Evolutionary conservation across 2,113 vertebrate species (phyloP), one percentile per base, ranked within the genome.

Genomic region (Oplegnathus fasciatus): DNA sequence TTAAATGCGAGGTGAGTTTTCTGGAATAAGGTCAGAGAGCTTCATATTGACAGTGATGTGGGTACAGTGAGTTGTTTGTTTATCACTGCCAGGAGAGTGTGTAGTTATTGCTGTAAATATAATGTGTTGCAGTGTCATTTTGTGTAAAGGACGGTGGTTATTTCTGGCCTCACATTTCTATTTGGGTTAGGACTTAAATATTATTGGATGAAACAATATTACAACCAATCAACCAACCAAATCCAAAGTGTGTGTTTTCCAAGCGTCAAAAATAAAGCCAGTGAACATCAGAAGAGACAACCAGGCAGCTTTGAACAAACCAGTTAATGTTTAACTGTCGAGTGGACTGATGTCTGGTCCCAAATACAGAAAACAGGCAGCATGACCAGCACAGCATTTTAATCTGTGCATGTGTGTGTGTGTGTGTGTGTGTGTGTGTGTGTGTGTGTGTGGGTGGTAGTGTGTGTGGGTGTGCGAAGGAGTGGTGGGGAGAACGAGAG

Each of bases 251-350:
- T 64, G 20, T 66, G 79, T 79, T 71, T 67, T 62, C 20, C 3
- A 37, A 66, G 52, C 54, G 72, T 78, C 1, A 69, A 73, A 83
- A 71, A 86, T 81, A 88, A 87, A 64, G 44, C 34, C 58, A 58
- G 78, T 26, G 66, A 70, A 79, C 14, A 82, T 78, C 80, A 85
- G 76, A 87, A n/a, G 76, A 90, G 57, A 57, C 32, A 65, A 70
- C n/a, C 67, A 75, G 78, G 34, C 62, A 82, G 75, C 80, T 85
- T 75, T 71, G 34, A 81, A 70, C 83, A 89, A 71, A 85, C 74
- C 67, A 67, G 94, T 96, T 96, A 95, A 96, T 96, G 72, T 78
- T 96, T 96, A 96, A 96, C 95, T 82, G 79, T 71, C 11, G 67
- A 80, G 79, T 94, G 69, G 80, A 85, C 90, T 89, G 78, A 92